Conservation (phyloP, 2,113 vertebrate species). For the Coturnix japonica region DNA sequence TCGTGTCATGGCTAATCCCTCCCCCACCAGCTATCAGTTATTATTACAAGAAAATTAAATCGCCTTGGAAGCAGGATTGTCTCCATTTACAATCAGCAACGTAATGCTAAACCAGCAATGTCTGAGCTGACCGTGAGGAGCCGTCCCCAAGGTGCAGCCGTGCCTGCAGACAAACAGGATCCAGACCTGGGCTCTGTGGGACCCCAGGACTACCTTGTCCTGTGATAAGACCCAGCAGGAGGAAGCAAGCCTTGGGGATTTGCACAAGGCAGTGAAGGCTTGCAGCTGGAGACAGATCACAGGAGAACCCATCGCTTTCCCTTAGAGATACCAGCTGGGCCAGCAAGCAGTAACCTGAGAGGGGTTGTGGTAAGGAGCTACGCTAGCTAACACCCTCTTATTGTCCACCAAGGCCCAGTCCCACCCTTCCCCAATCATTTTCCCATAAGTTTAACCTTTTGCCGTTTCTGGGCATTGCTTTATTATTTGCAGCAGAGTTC, state of each 20-base stretch:
- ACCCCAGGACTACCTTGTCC: neutral
- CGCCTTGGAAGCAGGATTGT: neutral
- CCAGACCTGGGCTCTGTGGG: neutral
- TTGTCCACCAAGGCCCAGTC: neutral
- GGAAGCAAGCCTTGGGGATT: neutral
- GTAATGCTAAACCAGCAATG: slow-evolving; percentile 7
- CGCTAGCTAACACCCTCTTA: slow-evolving; percentile 5
- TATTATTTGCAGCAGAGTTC: neutral
- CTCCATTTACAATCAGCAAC: neutral
- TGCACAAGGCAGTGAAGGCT: neutral
- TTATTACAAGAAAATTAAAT: neutral
- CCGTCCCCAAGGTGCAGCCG: neutral
- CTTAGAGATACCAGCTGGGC: slow-evolving; percentile 19
- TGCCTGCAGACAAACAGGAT: neutral
- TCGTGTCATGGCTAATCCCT: slow-evolving; percentile 8
- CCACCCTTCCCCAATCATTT: neutral
- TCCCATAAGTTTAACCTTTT: slow-evolving; percentile 9
- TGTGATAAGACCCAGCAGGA: slow-evolving; percentile 38
- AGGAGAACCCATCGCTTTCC: neutral
- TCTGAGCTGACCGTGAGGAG: neutral
- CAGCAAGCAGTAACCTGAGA: slow-evolving; percentile 34
- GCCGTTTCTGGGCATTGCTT: neutral
- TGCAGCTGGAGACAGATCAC: slow-evolving; percentile 21
- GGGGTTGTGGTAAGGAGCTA: neutral
- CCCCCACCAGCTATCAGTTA: slow-evolving; percentile 1